A percentile compares a stretch with the other conserved stretches of the same genome.
These are phyloP conservation scores for Gobius niger DNA, from an alignment of 2,113 vertebrate species.

Conservation along the genomic window DNA sequence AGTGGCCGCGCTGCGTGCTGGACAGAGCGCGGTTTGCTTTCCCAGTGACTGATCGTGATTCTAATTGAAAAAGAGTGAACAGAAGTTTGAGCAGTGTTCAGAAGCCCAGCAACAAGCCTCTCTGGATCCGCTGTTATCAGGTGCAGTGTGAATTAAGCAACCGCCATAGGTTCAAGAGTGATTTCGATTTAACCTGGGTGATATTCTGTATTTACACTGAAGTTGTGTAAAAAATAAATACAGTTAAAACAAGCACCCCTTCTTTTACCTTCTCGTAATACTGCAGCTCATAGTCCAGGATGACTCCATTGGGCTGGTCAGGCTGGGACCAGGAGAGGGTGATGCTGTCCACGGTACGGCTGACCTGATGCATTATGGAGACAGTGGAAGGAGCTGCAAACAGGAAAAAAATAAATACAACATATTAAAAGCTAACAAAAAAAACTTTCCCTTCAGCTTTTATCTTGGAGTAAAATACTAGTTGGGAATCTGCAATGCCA, in stretches of 20 bases:
- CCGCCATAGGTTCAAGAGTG: slow-evolving; percentile 3
- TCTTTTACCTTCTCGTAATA: slow-evolving; percentile 93
- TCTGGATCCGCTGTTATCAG: slow-evolving; percentile 28
- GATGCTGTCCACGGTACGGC: slow-evolving; percentile 93
- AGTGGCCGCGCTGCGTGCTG: slow-evolving; percentile 46
- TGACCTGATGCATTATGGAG: slow-evolving; percentile 98
- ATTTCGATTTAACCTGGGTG: too few relatives aligned
- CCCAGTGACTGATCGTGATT: slow-evolving; percentile 66
- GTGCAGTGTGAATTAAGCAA: slow-evolving; percentile 29
- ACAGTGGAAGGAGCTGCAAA: slow-evolving; percentile 90
- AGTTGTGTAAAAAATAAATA: too few relatives aligned
- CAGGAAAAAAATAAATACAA: slow-evolving; percentile 31
- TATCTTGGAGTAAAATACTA: slow-evolving; percentile 41
- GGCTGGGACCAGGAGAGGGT: slow-evolving; percentile 98
- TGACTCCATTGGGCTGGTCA: slow-evolving; percentile 96
- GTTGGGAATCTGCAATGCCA: slow-evolving; percentile 12
- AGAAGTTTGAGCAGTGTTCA: slow-evolving; percentile 59
- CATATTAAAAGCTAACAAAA: slow-evolving; percentile 30
- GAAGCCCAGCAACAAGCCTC: slow-evolving; percentile 42
- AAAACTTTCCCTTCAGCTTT: slow-evolving; percentile 47
- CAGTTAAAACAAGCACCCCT: too few relatives aligned
- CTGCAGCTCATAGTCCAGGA: slow-evolving; percentile 96
- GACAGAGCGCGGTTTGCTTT: slow-evolving; percentile 52
- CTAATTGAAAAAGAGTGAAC: slow-evolving; percentile 65
- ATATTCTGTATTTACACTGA: too few relatives aligned